A percentile compares a stretch with the other conserved stretches of the same genome.
Evolutionary conservation across 1,140 invertebrate species (phyloP).

Genomic region (Acromyrmex heyeri): DNA sequence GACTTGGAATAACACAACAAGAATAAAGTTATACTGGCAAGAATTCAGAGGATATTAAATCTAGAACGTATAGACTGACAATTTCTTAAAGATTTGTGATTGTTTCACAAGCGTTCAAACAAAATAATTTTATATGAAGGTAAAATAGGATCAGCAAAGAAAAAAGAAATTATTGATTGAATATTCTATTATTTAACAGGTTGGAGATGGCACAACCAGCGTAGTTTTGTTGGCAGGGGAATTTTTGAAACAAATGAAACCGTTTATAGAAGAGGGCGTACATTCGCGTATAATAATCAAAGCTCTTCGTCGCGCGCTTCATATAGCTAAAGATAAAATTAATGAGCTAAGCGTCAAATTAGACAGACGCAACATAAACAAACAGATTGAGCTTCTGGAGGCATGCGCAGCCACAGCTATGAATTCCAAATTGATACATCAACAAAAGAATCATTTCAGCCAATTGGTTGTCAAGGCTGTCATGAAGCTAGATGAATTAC

Average conservation of each 20-base stretch:
- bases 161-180: neutral
- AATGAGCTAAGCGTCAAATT: conserved; percentile 95
- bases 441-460: conserved; percentile 98
- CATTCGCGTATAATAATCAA: conserved; percentile 97
- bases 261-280: conserved; percentile 98
- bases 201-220: conserved; percentile 99
- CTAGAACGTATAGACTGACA: conserved; percentile 79
- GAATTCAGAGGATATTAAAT: conserved; percentile 73
- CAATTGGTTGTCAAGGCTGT: conserved; percentile 99
- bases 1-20: conserved; percentile 19
- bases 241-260: conserved; percentile 97
- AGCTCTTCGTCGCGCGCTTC: conserved; percentile 93
- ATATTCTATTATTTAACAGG: conserved; percentile 87
- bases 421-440: conserved; percentile 98
- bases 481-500: conserved; percentile 95
- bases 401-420: conserved; percentile 99
- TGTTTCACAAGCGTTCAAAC: conserved; percentile 78
- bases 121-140: conserved; percentile 20
- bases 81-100: conserved; percentile 72
- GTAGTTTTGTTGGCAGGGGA: conserved; percentile 98
- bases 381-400: conserved; percentile 92
- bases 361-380: conserved; percentile 87
- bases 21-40: conserved; percentile 32
- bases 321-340: conserved; percentile 94
- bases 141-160: neutral